Base-by-base conservation (phyloP, 2,888 invertebrate species). In the Polydrusus tereticollis region DNA sequence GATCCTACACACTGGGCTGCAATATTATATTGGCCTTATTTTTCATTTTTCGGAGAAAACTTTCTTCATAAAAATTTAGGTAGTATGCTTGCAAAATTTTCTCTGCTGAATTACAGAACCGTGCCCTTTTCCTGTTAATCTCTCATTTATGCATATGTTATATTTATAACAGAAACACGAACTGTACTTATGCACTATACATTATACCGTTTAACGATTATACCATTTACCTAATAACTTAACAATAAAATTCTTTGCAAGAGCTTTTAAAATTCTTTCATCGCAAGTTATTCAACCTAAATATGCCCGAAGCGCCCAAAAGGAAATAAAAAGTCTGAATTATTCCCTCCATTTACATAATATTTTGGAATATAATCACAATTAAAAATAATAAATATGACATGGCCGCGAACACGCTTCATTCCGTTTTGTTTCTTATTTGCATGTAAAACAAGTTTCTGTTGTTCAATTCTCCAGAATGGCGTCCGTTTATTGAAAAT, bases 381-480 rank as follows among this genome's bases (percentile, higher is more conserved):
- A 79, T 79, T 79, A 79, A 78, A 80, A 79, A 78, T 78, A 76
- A 79, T 79, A 80, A 78, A 79, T 80, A 79, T 75, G 80, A 80
- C 75, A 76, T 72, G 72, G 69, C 33, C 47, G n/a, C n/a, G 63
- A 50, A 63, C 63, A 63, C 50, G 36, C 33, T 63, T 50, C 50
- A 63, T 63, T 63, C 36, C 50, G 36, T 63, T 47, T 50, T 47
- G 43, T 63, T 47, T 50, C 26, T 62, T 63, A 47, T 63, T 63
- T 63, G 29, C 63, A 50, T 63, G 21, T 63, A 12, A 63, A 63
- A 63, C 63, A 47, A 63, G 63, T 63, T 63, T 63, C 43, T 63
- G 63, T 63, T 63, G 47, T 50, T 47, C 26, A 20, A 47, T 33
- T 33, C 43, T 14, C 43, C 1, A 43, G 45, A 14, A 60, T 60